Evolutionary conservation across 2,888 invertebrate species (phyloP).

Genomic region (Yponomeuta malinellus): DNA sequence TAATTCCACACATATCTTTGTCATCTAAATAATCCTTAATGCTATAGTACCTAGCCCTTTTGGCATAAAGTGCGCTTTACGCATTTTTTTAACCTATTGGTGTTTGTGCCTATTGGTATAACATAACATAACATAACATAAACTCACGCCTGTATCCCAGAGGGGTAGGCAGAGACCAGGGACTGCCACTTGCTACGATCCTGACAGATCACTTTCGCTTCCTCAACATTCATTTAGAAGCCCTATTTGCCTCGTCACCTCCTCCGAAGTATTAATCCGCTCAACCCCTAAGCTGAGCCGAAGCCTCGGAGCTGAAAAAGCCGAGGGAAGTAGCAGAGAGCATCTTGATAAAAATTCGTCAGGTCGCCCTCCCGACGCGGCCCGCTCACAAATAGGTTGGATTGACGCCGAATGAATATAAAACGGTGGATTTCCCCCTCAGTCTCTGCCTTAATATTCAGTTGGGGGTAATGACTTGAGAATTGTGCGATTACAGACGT

Average conservation of each 20-base stretch:
- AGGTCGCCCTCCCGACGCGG: neutral
- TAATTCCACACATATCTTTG: no score
- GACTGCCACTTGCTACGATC: no score
- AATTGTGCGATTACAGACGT: neutral
- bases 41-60: no score
- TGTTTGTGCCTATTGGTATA: no score
- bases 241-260: neutral
- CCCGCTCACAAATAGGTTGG: neutral
- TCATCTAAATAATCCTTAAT: no score
- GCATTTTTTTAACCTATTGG: no score
- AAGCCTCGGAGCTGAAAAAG: neutral
- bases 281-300: neutral
- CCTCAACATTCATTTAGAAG: neutral
- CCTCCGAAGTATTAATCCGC: neutral
- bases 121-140: no score
- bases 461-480: neutral
- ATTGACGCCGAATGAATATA: conserved; percentile 1
- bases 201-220: no score
- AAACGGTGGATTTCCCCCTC: neutral
- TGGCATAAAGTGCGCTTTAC: no score
- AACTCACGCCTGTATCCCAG: no score
- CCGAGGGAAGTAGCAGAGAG: neutral
- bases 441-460: neutral
- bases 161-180: no score
- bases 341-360: conserved; percentile 1